These are phyloP conservation scores for Lamprologus ornatipinnis DNA, from an alignment of 2,113 vertebrate genomes.

Conservation along the genomic window DNA sequence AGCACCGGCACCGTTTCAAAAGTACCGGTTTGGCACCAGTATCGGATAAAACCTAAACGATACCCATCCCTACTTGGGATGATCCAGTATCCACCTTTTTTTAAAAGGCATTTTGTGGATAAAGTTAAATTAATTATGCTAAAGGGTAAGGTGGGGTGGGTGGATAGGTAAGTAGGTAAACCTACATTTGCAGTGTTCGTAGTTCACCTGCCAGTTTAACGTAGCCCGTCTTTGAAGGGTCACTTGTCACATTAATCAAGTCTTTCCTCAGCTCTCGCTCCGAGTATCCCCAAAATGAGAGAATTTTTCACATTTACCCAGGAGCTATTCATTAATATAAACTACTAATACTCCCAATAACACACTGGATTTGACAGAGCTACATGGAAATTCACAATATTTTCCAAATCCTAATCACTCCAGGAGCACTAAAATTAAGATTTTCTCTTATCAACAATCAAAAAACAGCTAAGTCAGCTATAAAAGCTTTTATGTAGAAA, in stretches of 20 bases:
- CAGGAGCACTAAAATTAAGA: rapidly evolving
- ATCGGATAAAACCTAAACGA: too few relatives aligned
- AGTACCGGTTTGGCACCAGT: too few relatives aligned
- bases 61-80: background rate
- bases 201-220: background rate
- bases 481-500: background rate
- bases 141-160: background rate
- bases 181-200: rapidly evolving
- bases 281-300: rapidly evolving
- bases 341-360: background rate
- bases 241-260: background rate
- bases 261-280: background rate
- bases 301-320: background rate
- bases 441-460: background rate
- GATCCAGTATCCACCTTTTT: background rate
- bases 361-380: background rate
- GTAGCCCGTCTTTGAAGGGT: rapidly evolving
- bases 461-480: background rate
- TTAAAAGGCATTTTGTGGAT: background rate
- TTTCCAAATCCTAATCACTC: background rate
- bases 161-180: background rate
- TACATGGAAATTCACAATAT: background rate
- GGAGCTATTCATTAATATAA: background rate
- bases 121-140: background rate
- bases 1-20: too few relatives aligned